Conservation (phyloP, 2,113 vertebrate genomes). For the Trematocara unimaculatum region DNA sequence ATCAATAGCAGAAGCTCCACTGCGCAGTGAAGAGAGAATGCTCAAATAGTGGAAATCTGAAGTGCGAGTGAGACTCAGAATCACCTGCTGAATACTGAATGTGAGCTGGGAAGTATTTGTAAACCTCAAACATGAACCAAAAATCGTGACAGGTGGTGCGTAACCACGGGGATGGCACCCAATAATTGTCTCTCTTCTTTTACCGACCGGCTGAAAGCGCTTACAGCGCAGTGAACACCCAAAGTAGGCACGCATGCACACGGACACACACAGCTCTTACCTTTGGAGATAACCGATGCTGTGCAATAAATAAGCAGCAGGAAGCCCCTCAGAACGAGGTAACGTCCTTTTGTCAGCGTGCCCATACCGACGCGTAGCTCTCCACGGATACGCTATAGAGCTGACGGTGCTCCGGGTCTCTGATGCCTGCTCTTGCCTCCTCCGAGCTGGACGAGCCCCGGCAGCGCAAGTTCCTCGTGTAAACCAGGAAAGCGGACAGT, state of each 20-base stretch:
- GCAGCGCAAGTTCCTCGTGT: slow-evolving; percentile 1
- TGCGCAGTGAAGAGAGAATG: not conserved
- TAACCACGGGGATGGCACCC: slow-evolving; percentile 7
- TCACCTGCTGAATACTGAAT: not conserved
- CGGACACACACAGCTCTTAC: slow-evolving; percentile 49
- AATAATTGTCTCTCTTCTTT: not conserved
- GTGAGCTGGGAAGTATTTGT: not conserved
- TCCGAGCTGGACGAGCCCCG: not conserved
- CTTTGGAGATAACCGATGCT: slow-evolving; percentile 53
- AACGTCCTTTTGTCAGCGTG: slow-evolving; percentile 51
- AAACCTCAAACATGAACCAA: not conserved
- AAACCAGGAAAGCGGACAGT: not conserved
- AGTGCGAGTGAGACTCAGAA: not conserved
- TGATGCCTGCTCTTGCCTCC: not conserved
- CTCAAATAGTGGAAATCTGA: not conserved
- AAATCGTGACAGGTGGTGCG: not conserved
- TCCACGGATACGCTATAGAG: slow-evolving; percentile 1
- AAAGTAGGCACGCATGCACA: not conserved
- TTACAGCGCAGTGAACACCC: not conserved
- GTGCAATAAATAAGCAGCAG: slow-evolving; percentile 52
- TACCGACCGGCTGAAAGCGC: not conserved
- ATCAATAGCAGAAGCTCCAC: not conserved
- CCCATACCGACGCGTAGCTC: slow-evolving; percentile 47
- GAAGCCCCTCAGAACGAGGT: slow-evolving; percentile 44
- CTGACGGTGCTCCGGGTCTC: slow-evolving; percentile 1